Base-by-base conservation (phyloP, 2,113 vertebrate genomes). In the Dasyornis broadbenti region DNA sequence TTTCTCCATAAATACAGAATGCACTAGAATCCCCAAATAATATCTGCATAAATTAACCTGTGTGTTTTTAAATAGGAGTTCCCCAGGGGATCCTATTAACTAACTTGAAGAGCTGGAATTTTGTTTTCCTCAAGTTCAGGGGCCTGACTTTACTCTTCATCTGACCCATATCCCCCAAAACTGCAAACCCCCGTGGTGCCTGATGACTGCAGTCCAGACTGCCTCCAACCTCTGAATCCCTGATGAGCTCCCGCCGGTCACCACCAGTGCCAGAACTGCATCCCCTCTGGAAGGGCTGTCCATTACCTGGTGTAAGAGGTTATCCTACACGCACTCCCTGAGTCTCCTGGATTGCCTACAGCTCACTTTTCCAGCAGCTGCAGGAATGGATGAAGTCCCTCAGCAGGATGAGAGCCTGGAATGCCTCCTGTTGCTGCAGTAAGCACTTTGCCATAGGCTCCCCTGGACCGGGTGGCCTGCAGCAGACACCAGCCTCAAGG, bases 191-290 rank as follows among this genome's bases (percentile, higher is more conserved):
- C 42, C 47, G 3, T 13, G 28, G 50, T n/a, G 60, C 24, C 21
- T 20, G 60, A 19, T 28, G 53, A 16, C 19, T 27, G 52, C 49
- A 54, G 60, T 2, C 22, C 68, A 33, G 13, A 22, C 17, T 33
- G 40, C 4, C 27, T 10, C 42, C 69, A 85, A 2, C 15, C 31
- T 0, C 2, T 4, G 54, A 35, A 40, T 5, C 21, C 15, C 42
- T 0, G 1, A 3, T 7, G 1, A 24, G 50, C 8, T 39, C 65
- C 21, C 4, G 11, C 1, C 22, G 72, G 4, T 18, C 22, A 37
- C 21, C 37, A 27, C 3, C 45, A 21, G 35, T 4, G 13, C 16
- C 52, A 66, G 52, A 2, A 8, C 9, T 17, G 37, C 44, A 31
- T 2, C 33, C 39, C 8, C 27, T 10, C 61, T 1, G 53, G 9